Evolutionary conservation across 2,797 vertebrate species (phyloP).

Genomic region (Neosilurus hyrtlii): DNA sequence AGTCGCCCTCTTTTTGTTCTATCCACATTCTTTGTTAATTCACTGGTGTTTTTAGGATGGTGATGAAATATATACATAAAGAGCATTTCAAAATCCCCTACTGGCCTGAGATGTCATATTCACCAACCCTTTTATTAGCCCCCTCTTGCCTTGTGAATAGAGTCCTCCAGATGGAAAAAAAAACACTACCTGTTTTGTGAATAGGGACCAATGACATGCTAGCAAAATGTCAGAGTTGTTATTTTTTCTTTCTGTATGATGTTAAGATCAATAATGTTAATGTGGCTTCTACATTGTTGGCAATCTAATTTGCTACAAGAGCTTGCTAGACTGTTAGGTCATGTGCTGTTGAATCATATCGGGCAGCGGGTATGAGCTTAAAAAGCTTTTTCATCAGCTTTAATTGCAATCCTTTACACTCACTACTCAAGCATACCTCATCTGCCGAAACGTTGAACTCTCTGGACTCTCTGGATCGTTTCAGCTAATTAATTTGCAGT

Average conservation of each 20-base stretch:
- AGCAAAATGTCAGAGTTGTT: neutral
- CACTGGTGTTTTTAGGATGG: neutral
- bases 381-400: conserved; percentile 26
- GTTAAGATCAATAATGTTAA: neutral
- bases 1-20: neutral
- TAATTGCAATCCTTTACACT: conserved; percentile 8
- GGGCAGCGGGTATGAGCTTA: conserved; percentile 10
- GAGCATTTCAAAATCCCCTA: neutral
- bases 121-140: neutral
- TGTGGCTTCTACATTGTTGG: neutral
- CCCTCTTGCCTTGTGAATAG: no score
- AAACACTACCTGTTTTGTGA: no score
- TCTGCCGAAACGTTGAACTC: conserved; percentile 3
- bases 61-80: neutral
- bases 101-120: neutral
- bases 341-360: neutral
- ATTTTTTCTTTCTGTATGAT: neutral
- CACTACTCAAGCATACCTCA: conserved; percentile 20
- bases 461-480: conserved; percentile 16
- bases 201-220: no score
- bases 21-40: neutral
- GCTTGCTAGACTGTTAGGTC: neutral
- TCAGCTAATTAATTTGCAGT: conserved; percentile 30
- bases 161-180: no score
- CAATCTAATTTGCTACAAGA: neutral